Evolutionary conservation across 2,113 vertebrate species (phyloP).

Genomic region (Catharus bicknelli): DNA sequence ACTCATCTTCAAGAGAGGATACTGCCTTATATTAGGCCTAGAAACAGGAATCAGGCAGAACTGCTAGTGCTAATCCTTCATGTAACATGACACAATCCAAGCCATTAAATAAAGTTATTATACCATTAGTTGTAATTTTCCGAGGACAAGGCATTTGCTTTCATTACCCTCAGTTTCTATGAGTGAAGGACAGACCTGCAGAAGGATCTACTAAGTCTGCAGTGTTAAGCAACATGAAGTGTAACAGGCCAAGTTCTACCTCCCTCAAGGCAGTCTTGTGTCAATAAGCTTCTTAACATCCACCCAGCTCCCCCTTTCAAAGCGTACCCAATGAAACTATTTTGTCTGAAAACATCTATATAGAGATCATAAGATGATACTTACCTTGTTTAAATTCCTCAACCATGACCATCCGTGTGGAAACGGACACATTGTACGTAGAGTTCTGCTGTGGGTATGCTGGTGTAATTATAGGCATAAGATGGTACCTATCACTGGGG

Average conservation of each 20-base stretch:
- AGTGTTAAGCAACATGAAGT: neutral
- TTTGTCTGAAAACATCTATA: conserved; percentile 33
- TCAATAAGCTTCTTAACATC: neutral
- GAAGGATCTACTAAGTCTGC: neutral
- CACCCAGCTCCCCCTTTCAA: neutral
- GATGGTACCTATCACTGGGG: conserved; percentile 89
- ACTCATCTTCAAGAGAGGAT: neutral
- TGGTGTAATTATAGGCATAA: conserved; percentile 96
- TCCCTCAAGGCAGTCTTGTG: neutral
- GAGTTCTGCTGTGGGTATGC: conserved; percentile 95
- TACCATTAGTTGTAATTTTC: neutral
- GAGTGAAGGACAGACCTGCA: neutral
- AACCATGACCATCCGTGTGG: conserved; percentile 88
- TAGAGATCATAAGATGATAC: conserved; percentile 70
- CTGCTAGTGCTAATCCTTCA: neutral
- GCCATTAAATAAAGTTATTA: neutral
- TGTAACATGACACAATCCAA: neutral
- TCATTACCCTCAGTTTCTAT: neutral
- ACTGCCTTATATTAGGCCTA: neutral
- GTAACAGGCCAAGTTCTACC: neutral
- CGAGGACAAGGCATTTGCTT: neutral
- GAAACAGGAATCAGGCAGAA: neutral
- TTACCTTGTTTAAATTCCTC: conserved; percentile 93
- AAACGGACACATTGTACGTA: conserved; percentile 90
- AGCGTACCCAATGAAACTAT: neutral